Percentiles rank a stretch among this genome's conserved stretches.
These are phyloP conservation scores for Crenichthys baileyi DNA, from an alignment of 2,797 vertebrate genomes.

Conservation along the genomic window DNA sequence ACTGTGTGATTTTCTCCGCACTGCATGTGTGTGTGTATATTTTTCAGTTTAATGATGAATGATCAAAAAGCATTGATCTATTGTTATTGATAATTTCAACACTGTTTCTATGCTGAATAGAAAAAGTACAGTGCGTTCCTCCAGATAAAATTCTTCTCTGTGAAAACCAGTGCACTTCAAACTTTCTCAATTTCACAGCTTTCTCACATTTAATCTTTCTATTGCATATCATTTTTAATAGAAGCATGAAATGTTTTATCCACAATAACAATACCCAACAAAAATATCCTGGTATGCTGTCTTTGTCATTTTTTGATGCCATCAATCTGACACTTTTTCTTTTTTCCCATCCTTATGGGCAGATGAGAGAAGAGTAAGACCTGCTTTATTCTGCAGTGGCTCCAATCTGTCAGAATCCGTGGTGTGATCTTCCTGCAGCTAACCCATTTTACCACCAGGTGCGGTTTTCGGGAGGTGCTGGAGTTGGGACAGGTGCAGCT, in stretches of 20 bases:
- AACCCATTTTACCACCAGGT: too few relatives aligned
- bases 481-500: too few relatives aligned
- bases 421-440: too few relatives aligned
- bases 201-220: conserved; percentile 20
- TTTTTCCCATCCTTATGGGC: conserved; percentile 26
- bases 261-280: neutral
- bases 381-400: conserved; percentile 66
- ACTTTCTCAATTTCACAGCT: neutral
- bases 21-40: too few relatives aligned
- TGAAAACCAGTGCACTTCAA: conserved; percentile 4
- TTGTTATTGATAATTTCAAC: neutral
- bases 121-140: neutral
- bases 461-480: too few relatives aligned
- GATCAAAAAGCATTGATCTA: neutral
- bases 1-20: too few relatives aligned
- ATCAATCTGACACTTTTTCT: conserved; percentile 48
- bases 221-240: conserved; percentile 13
- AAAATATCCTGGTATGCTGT: conserved; percentile 7
- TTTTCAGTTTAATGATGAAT: too few relatives aligned
- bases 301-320: conserved; percentile 13
- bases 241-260: neutral
- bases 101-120: neutral
- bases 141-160: neutral
- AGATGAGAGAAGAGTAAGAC: conserved; percentile 53
- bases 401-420: conserved; percentile 76